These are phyloP conservation scores for Palythoa grandiflora DNA, from an alignment of 92 coral and sea anemone species.

Conservation along the genomic window DNA sequence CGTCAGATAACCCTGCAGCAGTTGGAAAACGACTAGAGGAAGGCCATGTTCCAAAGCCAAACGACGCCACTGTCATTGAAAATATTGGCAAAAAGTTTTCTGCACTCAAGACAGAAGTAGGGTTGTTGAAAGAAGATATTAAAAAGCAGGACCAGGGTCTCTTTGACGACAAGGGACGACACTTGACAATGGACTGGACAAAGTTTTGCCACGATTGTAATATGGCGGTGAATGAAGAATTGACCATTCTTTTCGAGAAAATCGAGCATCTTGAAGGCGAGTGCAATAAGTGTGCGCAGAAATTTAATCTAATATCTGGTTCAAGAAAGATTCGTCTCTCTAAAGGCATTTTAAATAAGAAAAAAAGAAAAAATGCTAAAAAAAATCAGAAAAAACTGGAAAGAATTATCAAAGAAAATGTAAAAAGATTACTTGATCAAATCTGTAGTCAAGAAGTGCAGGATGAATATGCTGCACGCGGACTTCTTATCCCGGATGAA, in stretches of 20 bases:
- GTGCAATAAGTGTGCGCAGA: slow-evolving; percentile 46
- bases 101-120: slow-evolving; percentile 35
- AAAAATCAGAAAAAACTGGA: slow-evolving; percentile 59
- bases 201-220: slow-evolving; percentile 53
- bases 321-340: slow-evolving; percentile 21
- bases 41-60: slow-evolving; percentile 63
- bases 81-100: slow-evolving; percentile 23
- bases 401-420: slow-evolving; percentile 48
- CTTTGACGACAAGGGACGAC: slow-evolving; percentile 58
- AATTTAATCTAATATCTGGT: slow-evolving; percentile 16
- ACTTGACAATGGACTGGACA: slow-evolving; percentile 54
- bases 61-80: slow-evolving; percentile 50
- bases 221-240: slow-evolving; percentile 41
- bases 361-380: slow-evolving; percentile 51
- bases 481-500: slow-evolving; percentile 62
- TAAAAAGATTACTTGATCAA: slow-evolving; percentile 52
- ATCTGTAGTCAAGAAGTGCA: slow-evolving; percentile 61
- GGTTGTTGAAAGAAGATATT: slow-evolving; percentile 42
- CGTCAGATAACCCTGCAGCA: slow-evolving; percentile 65
- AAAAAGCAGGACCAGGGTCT: slow-evolving; percentile 57
- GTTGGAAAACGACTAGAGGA: slow-evolving; percentile 58
- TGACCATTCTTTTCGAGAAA: slow-evolving; percentile 38
- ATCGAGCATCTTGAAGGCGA: slow-evolving; percentile 54
- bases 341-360: slow-evolving; percentile 41
- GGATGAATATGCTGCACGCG: slow-evolving; percentile 45